Evolutionary conservation across 1,140 invertebrate species (phyloP).

Genomic region (Drosophila willistoni): DNA sequence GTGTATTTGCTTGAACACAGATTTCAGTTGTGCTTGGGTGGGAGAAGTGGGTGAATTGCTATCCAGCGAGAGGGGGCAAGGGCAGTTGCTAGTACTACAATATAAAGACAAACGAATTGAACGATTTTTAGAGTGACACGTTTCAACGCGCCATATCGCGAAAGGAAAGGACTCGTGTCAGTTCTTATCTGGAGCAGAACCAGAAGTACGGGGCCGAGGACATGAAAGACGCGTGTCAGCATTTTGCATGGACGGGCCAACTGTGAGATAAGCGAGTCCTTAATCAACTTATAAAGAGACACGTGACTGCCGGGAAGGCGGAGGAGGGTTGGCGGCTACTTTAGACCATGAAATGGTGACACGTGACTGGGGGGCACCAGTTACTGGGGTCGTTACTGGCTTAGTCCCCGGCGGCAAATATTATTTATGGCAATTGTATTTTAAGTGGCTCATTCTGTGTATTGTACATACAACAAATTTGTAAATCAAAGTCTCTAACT

Average conservation of each 20-base stretch:
- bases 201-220: constrained; percentile 26
- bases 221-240: constrained; percentile 65
- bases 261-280: constrained; percentile 31
- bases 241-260: constrained; percentile 67
- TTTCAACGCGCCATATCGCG: constrained; percentile 59
- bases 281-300: constrained; percentile 77
- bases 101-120: constrained; percentile 49
- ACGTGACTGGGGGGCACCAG: constrained; percentile 51
- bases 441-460: constrained; percentile 54
- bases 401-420: constrained; percentile 71
- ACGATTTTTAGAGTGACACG: constrained; percentile 62
- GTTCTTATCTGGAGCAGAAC: constrained; percentile 55
- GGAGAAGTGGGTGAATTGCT: no score
- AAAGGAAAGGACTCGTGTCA: constrained; percentile 19
- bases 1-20: constrained; percentile 37
- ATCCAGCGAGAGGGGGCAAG: background rate
- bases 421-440: constrained; percentile 83
- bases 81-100: background rate
- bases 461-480: constrained; percentile 53
- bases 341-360: constrained; percentile 76
- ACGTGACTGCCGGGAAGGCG: constrained; percentile 30
- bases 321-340: constrained; percentile 48
- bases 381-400: constrained; percentile 57
- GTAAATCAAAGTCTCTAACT: constrained; percentile 36
- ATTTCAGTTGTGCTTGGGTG: constrained; percentile 37